Evolutionary conservation across 30 jellyfish, hydroid and myxozoan genomes (phyloP), one percentile per base, ranked within the genome.

Genomic region (Pseudorhiza aurosa): DNA sequence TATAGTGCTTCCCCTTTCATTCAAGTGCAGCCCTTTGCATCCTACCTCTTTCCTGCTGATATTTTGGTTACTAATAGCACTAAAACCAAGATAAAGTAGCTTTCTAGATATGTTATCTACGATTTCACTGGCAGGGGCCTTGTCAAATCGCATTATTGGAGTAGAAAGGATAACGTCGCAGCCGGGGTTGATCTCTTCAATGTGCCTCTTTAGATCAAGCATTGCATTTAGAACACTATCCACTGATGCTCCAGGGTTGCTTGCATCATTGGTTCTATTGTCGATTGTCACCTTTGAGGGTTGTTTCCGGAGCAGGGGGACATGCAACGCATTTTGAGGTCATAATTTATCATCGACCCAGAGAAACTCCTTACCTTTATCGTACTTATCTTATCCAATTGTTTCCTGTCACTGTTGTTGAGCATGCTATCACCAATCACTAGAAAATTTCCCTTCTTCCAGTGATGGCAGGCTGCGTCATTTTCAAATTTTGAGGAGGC

Each of bases 341-440:
- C 60, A 46, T 22, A 22, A 46, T n/a, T n/a, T n/a, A 46, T 27
- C 15, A 27, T 46, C 15, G 60, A 4, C 15, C 60, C 60, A 12
- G 60, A 27, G 60, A 46, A 46, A 53, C 67, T 53, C 24, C 24
- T 53, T 3, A 53, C 36, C 19, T 46, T 46, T 46, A 46, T 27
- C 19, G 19, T 12, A 27, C 60, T 27, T 12, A 8, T 0, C 18
- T 64, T 64, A 33, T 33, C 24, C 47, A 64, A 9, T 3, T 33
- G 36, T 32, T 33, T 64, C 31, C 18, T 62, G 19, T 64, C 78
- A 64, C 0, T 64, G 22, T 33, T 0, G 31, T 64, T 29, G 63
- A 0, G 31, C 47, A 64, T 64, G 43, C 58, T 64, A 12, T 64
- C 78, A 18, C 78, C 78, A 15, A 22, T 32, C n/a, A 64, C 31